Evolutionary conservation across 2,113 vertebrate species (phyloP).

Genomic region (Tonatia bakeri): DNA sequence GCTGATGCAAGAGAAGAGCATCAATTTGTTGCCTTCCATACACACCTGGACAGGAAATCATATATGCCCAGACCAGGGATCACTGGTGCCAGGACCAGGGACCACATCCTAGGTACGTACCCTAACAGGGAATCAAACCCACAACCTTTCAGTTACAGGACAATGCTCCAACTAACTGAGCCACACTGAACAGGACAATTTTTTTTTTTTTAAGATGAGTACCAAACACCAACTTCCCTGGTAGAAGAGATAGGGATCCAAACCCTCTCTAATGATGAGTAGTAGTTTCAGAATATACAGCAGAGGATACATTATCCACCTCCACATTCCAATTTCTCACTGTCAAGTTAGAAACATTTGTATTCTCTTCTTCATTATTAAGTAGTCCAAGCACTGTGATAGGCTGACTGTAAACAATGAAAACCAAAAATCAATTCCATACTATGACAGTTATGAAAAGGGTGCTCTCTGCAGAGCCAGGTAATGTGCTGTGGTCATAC

Average conservation of each 20-base stretch:
- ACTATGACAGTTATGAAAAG: background rate
- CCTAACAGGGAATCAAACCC: too few relatives aligned
- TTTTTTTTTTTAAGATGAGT: background rate
- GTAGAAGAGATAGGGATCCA: background rate
- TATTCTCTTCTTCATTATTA: background rate
- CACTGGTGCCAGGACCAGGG: too few relatives aligned
- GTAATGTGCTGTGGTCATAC: background rate
- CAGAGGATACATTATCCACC: background rate
- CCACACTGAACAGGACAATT: background rate
- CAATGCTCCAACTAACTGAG: too few relatives aligned
- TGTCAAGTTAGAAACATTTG: background rate
- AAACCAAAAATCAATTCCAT: background rate
- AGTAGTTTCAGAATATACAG: background rate
- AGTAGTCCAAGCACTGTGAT: background rate
- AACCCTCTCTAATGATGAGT: background rate
- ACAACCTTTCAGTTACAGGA: too few relatives aligned
- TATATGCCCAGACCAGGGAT: too few relatives aligned
- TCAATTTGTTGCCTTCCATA: too few relatives aligned
- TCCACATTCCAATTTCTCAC: background rate
- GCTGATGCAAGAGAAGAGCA: too few relatives aligned
- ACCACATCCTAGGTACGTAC: too few relatives aligned
- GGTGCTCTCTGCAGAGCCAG: background rate
- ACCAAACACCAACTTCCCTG: background rate
- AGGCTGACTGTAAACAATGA: background rate
- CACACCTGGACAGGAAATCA: too few relatives aligned